A percentile compares a stretch with the other conserved stretches of the same genome.
Evolutionary conservation across 2,113 vertebrate genomes (phyloP).

Genomic region (Phrynocephalus versicolor): DNA sequence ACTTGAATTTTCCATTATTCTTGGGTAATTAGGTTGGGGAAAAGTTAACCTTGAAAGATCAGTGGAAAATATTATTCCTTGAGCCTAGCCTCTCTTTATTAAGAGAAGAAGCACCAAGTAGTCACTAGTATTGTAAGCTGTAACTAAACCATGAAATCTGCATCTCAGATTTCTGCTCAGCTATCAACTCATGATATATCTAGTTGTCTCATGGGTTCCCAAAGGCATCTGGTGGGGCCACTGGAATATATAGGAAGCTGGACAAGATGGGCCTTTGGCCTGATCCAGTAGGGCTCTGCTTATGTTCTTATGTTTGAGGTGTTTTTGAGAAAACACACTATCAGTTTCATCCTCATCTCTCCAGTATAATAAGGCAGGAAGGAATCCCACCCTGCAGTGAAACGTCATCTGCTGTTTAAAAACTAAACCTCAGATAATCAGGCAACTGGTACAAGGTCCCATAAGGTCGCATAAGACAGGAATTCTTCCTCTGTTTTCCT

Average conservation of each 20-base stretch:
- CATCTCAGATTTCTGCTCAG: not conserved
- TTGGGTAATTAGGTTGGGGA: conserved; percentile 14
- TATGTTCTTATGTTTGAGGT: too few species aligned
- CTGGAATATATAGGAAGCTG: too few species aligned
- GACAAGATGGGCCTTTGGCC: too few species aligned
- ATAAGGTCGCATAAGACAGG: not conserved
- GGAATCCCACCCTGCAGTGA: not conserved
- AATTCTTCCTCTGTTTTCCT: not conserved
- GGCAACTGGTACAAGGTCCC: not conserved
- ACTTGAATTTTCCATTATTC: conserved; percentile 29
- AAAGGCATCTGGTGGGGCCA: too few species aligned
- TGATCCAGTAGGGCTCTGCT: too few species aligned
- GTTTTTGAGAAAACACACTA: too few species aligned
- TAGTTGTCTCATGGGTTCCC: too few species aligned
- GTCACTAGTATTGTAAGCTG: not conserved
- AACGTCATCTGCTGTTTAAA: not conserved
- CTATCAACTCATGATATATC: not conserved
- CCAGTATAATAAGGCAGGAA: not conserved
- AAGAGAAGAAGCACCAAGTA: not conserved
- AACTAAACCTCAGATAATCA: not conserved
- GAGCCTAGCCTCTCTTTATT: not conserved
- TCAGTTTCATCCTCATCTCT: not conserved
- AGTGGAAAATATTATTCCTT: not conserved
- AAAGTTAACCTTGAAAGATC: conserved; percentile 20
- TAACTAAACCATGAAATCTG: not conserved